These are phyloP conservation scores for Lethrus apterus DNA, from an alignment of 1,140 invertebrate genomes.

Conservation along the genomic window DNA sequence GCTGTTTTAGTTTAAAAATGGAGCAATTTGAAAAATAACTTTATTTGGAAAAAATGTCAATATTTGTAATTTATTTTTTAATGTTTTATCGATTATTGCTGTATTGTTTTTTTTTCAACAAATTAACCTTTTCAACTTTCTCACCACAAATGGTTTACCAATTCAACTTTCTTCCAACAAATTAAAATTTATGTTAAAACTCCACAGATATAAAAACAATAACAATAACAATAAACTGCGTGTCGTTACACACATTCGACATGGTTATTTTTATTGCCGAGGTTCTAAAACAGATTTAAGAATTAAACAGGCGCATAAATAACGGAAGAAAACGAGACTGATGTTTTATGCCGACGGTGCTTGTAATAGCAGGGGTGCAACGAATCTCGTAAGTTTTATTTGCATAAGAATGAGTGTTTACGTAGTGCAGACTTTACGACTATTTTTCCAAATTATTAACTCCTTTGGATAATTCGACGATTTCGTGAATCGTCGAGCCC, in stretches of 20 bases:
- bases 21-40: too few relatives aligned
- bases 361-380: neutral
- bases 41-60: too few relatives aligned
- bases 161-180: too few relatives aligned
- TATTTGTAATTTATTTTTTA: too few relatives aligned
- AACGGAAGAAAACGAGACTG: slow-evolving; percentile 1
- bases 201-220: too few relatives aligned
- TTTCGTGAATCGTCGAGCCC: neutral
- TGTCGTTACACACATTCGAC: slow-evolving; percentile 1
- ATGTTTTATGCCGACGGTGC: neutral
- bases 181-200: too few relatives aligned
- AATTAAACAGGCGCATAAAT: slow-evolving; percentile 10
- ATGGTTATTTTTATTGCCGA: slow-evolving; percentile 10
- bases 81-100: too few relatives aligned
- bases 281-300: slow-evolving; percentile 11
- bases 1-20: too few relatives aligned
- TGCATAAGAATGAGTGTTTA: slow-evolving; percentile 13
- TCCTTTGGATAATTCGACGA: slow-evolving; percentile 4
- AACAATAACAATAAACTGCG: too few relatives aligned
- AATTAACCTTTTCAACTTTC: too few relatives aligned
- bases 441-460: slow-evolving; percentile 3
- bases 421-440: neutral
- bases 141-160: too few relatives aligned
- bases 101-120: too few relatives aligned
- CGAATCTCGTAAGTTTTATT: slow-evolving; percentile 3